Evolutionary conservation across 2,113 vertebrate species (phyloP), one percentile per base, ranked within the genome.

Genomic region (Vicugna pacos): DNA sequence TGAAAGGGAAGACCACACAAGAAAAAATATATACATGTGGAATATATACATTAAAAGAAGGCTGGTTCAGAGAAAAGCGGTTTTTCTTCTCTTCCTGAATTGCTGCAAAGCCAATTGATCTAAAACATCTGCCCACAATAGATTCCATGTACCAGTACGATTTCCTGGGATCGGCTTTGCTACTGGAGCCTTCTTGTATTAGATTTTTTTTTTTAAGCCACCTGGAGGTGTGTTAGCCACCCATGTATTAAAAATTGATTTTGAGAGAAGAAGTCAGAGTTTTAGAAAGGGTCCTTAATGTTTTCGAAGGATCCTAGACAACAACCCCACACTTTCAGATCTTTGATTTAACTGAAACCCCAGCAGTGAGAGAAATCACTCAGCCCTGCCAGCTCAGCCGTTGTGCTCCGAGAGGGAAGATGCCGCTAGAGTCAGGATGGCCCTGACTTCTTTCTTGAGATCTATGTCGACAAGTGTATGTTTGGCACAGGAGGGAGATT

Each of bases 211-310:
- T 79, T 98, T 97, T 91, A 93, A 97, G 97, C 93, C 93, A 72
- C 77, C 94, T 94, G 84, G 93, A 97, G 97, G 95, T 79, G 80
- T 38, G 91, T 96, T 96, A 96, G 97, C 97, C 46, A 38, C 94
- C 97, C 96, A 93, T 96, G 97, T 97, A 98, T 98, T 97, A 98
- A 96, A 98, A 97, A 97, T 96, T 94, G 81, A 84, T 86, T 98
- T 98, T 95, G 97, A 97, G 35, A 91, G 67, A 65, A 81, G 88
- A 72, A 4, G 54, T 70, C 17, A 35, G 60, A 46, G 20, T 64
- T 83, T 85, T 32, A 48, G 58, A 81, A 94, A 81, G n/a, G n/a
- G 9, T 80, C 73, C 35, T 60, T 62, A 19, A 50, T 79, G 54
- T 32, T 58, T 88, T 72, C 35, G 46, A 82, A 96, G 85, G 85